Evolutionary conservation across 2,888 invertebrate genomes (phyloP), one percentile per base, ranked within the genome.

Genomic region (Nezara viridula): DNA sequence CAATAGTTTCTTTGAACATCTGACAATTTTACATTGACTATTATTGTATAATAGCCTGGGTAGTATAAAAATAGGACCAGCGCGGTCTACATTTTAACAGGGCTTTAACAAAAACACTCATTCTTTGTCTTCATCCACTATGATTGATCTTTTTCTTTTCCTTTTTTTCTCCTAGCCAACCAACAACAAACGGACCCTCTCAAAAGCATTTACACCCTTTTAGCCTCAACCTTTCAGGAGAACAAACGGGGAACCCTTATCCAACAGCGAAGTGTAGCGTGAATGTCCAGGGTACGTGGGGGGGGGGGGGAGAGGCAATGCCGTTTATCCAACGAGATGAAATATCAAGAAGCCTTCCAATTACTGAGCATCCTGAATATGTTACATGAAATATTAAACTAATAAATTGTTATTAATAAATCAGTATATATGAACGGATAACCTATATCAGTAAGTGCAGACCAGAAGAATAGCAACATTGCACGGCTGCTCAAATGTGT

Each of bases 201-300:
- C 60, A 60, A 60, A 60, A 60, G 60, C 60, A 60, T 60, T 60
- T 60, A 60, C n/a, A 60, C 60, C 60, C 60, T 60, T 60, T 60
- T 60, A n/a, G 60, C 60, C 27, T 60, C 60, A 60, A 60, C 27
- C 27, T 60, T 60, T 60, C 60, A 60, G 55, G n/a, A 55, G 55
- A n/a, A 55, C 55, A 55, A 55, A 24, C 60, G 60, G 27, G n/a
- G n/a, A 60, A 60, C 27, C 60, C 60, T 60, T 60, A 60, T 60
- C 27, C 14, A 14, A 27, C 60, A 14, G 27, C 60, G 27, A 60
- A 60, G 60, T 60, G 60, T 60, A 60, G 60, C 60, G 60, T 60
- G 60, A 60, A 60, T 60, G 60, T 60, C 60, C 60, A 27, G 27
- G n/a, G 27, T 55, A n/a, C 14, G n/a, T n/a, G 44, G 5, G 10